phyloP scores from a whole-genome alignment of 2,888 invertebrate species.

The Invenusta paracnida region DNA sequence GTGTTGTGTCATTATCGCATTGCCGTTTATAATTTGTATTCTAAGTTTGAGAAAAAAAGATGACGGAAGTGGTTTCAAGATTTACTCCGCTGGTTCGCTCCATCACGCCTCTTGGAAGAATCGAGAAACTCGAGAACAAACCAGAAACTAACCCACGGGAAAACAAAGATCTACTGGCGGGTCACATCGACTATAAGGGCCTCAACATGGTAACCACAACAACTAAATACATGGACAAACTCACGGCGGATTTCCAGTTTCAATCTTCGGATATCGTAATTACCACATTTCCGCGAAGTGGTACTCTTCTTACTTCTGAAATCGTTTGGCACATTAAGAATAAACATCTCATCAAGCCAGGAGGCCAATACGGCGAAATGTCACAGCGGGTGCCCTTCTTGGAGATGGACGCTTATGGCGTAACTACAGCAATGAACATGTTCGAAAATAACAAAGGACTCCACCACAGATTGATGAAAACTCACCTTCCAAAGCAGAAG shows the following conservation, averaged over 20 bases:
- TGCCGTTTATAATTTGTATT: no score
- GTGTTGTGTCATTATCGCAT: no score
- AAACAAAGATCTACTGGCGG: not conserved
- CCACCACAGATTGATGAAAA: slow-evolving; percentile 41
- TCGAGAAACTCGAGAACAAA: no score
- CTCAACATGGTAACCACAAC: not conserved
- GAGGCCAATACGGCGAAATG: not conserved
- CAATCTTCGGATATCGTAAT: not conserved
- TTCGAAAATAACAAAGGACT: not conserved
- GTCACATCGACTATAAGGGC: not conserved
- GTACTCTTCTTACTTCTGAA: not conserved
- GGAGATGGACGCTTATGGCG: slow-evolving; percentile 3
- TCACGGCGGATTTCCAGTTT: not conserved
- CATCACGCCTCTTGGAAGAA: no score
- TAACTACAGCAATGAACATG: not conserved
- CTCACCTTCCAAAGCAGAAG: slow-evolving; percentile 8
- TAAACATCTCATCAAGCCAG: not conserved
- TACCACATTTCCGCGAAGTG: not conserved
- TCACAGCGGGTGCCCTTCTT: not conserved
- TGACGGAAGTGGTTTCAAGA: no score
- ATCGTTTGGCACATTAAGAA: slow-evolving; percentile 2
- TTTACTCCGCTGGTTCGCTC: no score
- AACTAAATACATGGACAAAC: not conserved
- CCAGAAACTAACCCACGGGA: no score
- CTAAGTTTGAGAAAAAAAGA: no score